Percentiles rank a stretch among this genome's conserved stretches.
phyloP scores from a whole-genome alignment of 2,888 invertebrate genomes.

The Blastobasis adustella region DNA sequence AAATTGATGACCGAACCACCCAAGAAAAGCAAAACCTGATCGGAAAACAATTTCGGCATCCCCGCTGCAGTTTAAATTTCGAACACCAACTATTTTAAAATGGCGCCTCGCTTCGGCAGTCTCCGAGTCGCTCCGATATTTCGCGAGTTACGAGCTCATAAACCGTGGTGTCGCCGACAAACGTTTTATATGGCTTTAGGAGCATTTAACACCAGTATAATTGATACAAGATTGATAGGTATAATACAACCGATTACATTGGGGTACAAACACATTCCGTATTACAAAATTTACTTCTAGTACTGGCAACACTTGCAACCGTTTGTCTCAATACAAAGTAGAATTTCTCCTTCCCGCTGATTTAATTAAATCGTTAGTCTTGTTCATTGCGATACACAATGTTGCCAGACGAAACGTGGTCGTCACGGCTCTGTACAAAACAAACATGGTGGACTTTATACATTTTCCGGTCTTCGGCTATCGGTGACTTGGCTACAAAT shows the following conservation, averaged over 20 bases:
- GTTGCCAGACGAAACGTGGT: neutral
- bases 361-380: too few species aligned
- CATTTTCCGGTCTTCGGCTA: conserved; percentile 1
- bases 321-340: too few species aligned
- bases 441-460: neutral
- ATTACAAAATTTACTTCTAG: neutral
- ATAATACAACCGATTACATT: conserved; percentile 12
- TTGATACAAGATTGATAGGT: conserved; percentile 35
- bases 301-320: neutral
- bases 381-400: neutral
- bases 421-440: neutral
- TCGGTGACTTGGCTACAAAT: conserved; percentile 21
- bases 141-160: conserved; percentile 54
- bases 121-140: conserved; percentile 44
- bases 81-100: conserved; percentile 50
- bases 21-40: too few species aligned
- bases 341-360: too few species aligned
- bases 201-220: conserved; percentile 44
- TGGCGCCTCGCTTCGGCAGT: conserved; percentile 35
- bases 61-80: conserved; percentile 24
- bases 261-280: too few species aligned
- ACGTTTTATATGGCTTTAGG: conserved; percentile 37
- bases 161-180: conserved; percentile 45
- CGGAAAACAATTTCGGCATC: conserved; percentile 30
- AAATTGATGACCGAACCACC: too few species aligned